Conservation (phyloP, 2,888 invertebrate genomes). For the Tipula unca region DNA sequence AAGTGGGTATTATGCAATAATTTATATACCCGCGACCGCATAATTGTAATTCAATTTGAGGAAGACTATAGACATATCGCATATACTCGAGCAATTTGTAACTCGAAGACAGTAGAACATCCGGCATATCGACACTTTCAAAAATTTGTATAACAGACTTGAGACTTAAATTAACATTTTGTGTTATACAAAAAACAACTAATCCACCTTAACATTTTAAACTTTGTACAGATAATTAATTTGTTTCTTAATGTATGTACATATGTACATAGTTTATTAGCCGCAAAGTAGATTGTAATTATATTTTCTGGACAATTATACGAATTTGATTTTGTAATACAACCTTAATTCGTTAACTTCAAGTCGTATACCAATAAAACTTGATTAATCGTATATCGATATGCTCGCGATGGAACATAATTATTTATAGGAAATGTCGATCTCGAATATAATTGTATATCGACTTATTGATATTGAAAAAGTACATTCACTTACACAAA, state of each 20-base stretch:
- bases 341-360: no score
- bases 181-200: neutral
- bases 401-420: neutral
- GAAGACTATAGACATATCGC: neutral
- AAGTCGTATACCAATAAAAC: no score
- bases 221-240: no score
- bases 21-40: neutral
- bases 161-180: no score
- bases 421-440: neutral
- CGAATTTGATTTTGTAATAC: neutral
- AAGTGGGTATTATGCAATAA: neutral
- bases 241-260: no score
- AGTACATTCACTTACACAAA: neutral
- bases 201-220: neutral
- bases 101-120: neutral
- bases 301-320: neutral
- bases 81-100: no score
- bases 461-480: neutral
- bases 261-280: no score
- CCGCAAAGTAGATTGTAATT: neutral
- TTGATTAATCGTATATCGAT: no score
- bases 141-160: no score
- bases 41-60: neutral
- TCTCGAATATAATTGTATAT: neutral
- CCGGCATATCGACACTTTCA: neutral